Evolutionary conservation across 2,113 vertebrate species (phyloP).

Genomic region (Pristiophorus japonicus): DNA sequence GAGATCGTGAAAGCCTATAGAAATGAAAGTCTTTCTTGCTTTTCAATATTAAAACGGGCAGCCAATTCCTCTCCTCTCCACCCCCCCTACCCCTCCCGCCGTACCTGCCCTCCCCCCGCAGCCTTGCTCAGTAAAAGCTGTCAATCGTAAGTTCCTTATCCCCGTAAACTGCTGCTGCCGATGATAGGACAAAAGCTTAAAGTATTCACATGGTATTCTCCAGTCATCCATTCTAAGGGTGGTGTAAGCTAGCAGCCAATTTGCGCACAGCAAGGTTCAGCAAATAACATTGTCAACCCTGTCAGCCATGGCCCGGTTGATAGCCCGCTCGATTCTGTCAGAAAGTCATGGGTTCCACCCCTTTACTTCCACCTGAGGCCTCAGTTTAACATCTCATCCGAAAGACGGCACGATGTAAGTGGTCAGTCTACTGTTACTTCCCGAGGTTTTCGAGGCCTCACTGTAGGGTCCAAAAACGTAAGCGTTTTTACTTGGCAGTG

Average conservation of each 20-base stretch:
- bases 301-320: background rate
- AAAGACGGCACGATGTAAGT: no score
- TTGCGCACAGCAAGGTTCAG: background rate
- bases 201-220: background rate
- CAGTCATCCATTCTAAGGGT: background rate
- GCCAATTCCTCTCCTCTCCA: background rate
- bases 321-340: no score
- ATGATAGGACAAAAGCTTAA: background rate
- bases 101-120: no score
- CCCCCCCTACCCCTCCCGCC: no score
- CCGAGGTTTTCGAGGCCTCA: no score
- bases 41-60: background rate
- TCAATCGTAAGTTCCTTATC: background rate
- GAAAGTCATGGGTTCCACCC: background rate
- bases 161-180: background rate
- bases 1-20: background rate
- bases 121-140: background rate
- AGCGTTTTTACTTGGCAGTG: no score
- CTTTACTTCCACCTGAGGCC: background rate
- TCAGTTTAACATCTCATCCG: background rate
- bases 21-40: background rate
- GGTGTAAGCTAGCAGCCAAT: background rate
- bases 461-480: no score
- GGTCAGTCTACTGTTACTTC: no score
- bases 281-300: background rate